Percentiles rank a stretch among this genome's conserved stretches.
Evolutionary conservation across 2,113 vertebrate genomes (phyloP).

Genomic region (Entomyzon cyanotis): DNA sequence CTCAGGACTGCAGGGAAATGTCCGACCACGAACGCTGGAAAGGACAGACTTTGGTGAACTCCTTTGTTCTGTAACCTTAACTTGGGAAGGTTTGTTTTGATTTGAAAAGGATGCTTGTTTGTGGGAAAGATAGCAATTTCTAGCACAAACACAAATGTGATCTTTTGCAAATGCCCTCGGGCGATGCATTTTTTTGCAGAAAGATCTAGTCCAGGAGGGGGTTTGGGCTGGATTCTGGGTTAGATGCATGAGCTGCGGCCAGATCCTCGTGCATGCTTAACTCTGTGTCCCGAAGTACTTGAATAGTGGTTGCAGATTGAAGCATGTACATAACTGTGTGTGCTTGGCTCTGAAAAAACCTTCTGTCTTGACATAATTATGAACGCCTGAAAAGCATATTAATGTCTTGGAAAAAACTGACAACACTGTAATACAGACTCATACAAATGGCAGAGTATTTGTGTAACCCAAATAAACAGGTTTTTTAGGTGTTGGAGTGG

Average conservation of each 20-base stretch:
- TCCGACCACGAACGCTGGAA: fast-evolving
- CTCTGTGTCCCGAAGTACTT: neutral
- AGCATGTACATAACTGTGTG: slow-evolving; percentile 10
- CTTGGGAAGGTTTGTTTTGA: neutral
- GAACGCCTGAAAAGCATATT: neutral
- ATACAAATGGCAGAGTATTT: neutral
- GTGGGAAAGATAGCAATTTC: neutral
- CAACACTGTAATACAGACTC: neutral
- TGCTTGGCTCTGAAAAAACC: slow-evolving; percentile 28
- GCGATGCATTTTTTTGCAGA: neutral
- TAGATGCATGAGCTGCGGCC: neutral
- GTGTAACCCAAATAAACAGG: slow-evolving; percentile 8
- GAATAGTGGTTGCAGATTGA: neutral
- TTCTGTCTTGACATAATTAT: slow-evolving; percentile 1
- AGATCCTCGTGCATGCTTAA: slow-evolving; percentile 17
- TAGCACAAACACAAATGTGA: neutral
- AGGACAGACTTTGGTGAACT: neutral
- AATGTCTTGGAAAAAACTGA: slow-evolving; percentile 32
- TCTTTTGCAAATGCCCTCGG: neutral
- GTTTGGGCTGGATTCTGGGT: neutral
- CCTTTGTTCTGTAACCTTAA: slow-evolving; percentile 12
- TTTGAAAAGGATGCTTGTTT: slow-evolving; percentile 3
- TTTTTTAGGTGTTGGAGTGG: slow-evolving; percentile 10
- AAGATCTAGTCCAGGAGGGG: neutral
- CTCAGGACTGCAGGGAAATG: fast-evolving